Conservation (phyloP, 2,113 vertebrate genomes). For the Daphoenositta chrysoptera region DNA sequence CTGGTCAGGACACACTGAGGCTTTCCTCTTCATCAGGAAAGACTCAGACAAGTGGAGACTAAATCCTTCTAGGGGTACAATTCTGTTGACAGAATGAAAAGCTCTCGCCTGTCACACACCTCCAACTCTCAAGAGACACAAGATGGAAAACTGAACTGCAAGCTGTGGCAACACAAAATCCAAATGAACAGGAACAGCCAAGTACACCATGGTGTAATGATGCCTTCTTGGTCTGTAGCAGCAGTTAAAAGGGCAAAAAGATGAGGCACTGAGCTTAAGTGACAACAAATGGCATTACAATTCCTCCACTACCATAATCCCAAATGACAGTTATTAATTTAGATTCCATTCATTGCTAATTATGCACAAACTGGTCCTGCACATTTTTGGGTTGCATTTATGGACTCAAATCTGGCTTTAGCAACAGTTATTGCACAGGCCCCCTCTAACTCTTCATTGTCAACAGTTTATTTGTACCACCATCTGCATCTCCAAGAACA, state of each 20-base stretch:
- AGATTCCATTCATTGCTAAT: background rate
- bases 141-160: fast-evolving
- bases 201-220: fast-evolving
- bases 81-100: background rate
- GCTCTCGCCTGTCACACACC: background rate
- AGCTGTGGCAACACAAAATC: background rate
- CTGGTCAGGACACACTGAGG: background rate
- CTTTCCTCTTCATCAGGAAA: background rate
- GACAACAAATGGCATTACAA: background rate
- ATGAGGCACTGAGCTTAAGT: background rate
- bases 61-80: background rate
- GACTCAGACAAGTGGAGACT: background rate
- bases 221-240: background rate
- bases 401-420: background rate
- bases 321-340: background rate
- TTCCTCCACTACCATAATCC: background rate
- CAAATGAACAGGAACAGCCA: background rate
- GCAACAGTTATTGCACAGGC: background rate
- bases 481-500: background rate
- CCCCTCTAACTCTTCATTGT: background rate
- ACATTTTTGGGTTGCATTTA: background rate
- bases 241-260: background rate
- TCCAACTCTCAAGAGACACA: background rate
- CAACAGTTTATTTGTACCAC: background rate
- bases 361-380: background rate